Conservation (phyloP, 2,888 invertebrate species). For the Resseliella maxima region DNA sequence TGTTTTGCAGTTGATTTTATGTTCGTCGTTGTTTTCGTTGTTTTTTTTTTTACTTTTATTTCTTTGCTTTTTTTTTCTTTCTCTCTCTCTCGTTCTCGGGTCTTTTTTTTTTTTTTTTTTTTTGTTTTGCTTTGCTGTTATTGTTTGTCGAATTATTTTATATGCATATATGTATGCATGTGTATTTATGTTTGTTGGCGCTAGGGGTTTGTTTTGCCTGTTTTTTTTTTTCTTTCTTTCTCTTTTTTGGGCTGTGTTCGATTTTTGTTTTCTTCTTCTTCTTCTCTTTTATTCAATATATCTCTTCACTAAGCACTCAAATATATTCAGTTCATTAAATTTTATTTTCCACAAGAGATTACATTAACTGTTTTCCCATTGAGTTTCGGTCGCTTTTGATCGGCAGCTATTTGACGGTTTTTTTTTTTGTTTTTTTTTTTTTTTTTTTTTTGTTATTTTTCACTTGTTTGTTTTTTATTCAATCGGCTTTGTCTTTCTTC, state of each 20-base stretch:
- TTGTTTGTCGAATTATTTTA: no score
- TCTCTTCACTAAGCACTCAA: not conserved
- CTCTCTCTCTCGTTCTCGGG: not conserved
- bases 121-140: not conserved
- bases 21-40: not conserved
- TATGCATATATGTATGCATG: not conserved
- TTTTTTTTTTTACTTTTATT: not conserved
- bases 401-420: not conserved
- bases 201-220: not conserved
- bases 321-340: conserved; percentile 35
- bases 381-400: conserved; percentile 13
- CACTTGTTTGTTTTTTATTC: not conserved
- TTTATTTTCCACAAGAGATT: conserved; percentile 23
- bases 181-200: no score
- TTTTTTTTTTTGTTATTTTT: not conserved
- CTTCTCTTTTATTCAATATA: not conserved
- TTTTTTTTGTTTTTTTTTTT: not conserved
- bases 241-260: no score
- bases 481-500: not conserved
- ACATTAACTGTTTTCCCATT: conserved; percentile 12
- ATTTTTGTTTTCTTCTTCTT: no score
- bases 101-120: not conserved
- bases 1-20: conserved; percentile 4
- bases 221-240: not conserved
- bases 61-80: not conserved